Evolutionary conservation across 2,113 vertebrate species (phyloP).

Genomic region (Poeciliopsis occidentalis): DNA sequence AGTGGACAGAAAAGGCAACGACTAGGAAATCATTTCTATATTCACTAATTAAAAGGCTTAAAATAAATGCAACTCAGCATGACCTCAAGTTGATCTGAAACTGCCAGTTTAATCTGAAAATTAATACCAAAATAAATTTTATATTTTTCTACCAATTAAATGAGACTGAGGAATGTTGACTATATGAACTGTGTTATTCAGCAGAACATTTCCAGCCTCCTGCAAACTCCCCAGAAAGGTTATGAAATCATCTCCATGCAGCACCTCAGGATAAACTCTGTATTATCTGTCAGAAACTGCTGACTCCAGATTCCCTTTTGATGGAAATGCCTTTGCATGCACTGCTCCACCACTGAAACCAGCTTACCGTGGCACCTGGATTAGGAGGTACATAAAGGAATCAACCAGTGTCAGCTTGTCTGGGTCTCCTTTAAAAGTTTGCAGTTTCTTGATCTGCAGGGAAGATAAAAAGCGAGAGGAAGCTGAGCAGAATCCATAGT

Average conservation of each 20-base stretch:
- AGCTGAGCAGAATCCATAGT: constrained; percentile 27
- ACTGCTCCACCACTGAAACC: constrained; percentile 14
- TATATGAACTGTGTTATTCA: neutral
- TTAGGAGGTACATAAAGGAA: constrained; percentile 92
- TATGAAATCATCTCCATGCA: neutral
- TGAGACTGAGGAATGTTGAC: neutral
- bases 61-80: no score
- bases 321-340: neutral
- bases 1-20: no score
- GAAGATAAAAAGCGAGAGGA: constrained; percentile 28
- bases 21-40: no score
- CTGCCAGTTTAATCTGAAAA: no score
- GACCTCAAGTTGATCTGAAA: no score
- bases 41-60: no score
- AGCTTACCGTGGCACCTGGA: constrained; percentile 94
- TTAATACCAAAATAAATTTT: no score
- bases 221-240: constrained; percentile 7
- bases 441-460: constrained; percentile 89
- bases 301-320: constrained; percentile 18
- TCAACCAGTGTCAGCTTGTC: constrained; percentile 94
- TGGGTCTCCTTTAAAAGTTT: constrained; percentile 88
- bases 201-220: neutral
- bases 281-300: constrained; percentile 28
- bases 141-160: neutral
- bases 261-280: neutral